These are phyloP conservation scores for Achatina immaculata DNA, from an alignment of 1,140 invertebrate genomes.

Conservation along the genomic window DNA sequence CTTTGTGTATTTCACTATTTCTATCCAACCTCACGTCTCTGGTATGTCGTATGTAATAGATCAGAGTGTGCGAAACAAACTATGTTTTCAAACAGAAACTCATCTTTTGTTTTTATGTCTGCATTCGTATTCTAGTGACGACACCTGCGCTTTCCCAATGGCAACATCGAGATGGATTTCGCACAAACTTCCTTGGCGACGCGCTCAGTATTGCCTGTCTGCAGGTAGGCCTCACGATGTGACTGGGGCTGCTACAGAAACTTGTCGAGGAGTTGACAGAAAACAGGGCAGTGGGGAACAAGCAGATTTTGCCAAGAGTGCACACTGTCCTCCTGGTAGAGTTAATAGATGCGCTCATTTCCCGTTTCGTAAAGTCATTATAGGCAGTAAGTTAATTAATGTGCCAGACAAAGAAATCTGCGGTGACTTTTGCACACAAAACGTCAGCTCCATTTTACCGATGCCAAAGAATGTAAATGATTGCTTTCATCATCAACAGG, in stretches of 20 bases:
- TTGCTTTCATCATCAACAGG: not conserved
- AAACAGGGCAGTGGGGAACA: too few species aligned
- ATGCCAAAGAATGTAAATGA: not conserved
- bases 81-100: too few species aligned
- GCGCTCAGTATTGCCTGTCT: not conserved
- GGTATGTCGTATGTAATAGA: too few species aligned
- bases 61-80: too few species aligned
- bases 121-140: not conserved
- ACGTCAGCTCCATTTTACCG: not conserved
- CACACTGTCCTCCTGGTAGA: too few species aligned
- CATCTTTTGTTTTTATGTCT: too few species aligned
- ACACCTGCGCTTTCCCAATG: not conserved
- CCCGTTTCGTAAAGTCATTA: not conserved
- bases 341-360: not conserved
- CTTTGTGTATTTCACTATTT: too few species aligned
- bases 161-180: not conserved
- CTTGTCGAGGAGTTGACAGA: too few species aligned
- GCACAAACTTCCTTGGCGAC: not conserved
- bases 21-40: too few species aligned
- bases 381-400: not conserved
- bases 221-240: not conserved
- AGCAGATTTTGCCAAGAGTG: too few species aligned
- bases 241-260: too few species aligned
- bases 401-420: not conserved
- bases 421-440: not conserved